Base-by-base conservation (phyloP, 2,888 invertebrate species). In the Sipha maydis region DNA sequence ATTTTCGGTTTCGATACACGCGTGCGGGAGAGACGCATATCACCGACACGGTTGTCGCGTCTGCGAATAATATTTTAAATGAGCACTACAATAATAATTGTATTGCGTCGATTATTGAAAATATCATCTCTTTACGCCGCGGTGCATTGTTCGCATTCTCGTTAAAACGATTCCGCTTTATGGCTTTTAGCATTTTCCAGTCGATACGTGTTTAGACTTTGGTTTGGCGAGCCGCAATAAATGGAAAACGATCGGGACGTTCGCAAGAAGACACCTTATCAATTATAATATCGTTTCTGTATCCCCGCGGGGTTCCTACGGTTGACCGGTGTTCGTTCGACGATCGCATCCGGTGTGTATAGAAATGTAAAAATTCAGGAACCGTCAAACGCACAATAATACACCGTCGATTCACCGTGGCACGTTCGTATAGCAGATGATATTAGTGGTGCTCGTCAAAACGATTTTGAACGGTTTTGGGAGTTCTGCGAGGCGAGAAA, bases 271-370 rank as follows among this genome's bases (percentile, higher is more conserved):
- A 73, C 54, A 56, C 38, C 38, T 83, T 61, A 75, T 56, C 73
- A 73, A 76, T 83, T 73, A 73, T 56, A 83, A 83, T 75, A 83
- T 75, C 83, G 56, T 83, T 38, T 38, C 38, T 7, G 75, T 5
- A 4, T 38, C 73, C n/a, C 75, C 11, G 0, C 11, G 83, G 83
- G 38, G 14, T 38, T 34, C 17, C 34, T 54, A 83, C 54, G 56
- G 28, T 25, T 28, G 31, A 19, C 17, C n/a, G 76, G 54, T 31
- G 77, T 78, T 31, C 31, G 31, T 78, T 54, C 31, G 56, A 56
- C 25, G 31, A 28, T 56, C 5, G 73, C 19, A 5, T 83, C 73
- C 83, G 34, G 83, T 21, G 56, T 19, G 17, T 14, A 71, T 3
- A 77, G 28, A 77, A 48, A 77, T 48, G 21, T n/a, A 48, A 48